Evolutionary conservation across 2,113 vertebrate species (phyloP), one percentile per base, ranked within the genome.

Genomic region (Piprites chloris): DNA sequence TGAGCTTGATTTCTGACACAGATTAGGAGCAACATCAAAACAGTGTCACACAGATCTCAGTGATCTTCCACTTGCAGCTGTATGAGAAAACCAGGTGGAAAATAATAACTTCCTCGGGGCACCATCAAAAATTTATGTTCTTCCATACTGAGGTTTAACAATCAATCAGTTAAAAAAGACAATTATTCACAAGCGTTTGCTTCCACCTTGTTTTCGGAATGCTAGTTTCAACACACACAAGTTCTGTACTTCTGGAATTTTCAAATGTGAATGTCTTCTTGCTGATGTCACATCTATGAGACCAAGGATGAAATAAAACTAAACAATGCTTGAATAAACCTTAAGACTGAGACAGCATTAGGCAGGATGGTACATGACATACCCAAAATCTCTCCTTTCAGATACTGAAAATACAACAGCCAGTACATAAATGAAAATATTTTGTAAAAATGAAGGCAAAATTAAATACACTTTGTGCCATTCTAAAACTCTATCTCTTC

Each of bases 341-440:
- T 69, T 66, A 20, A 46, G 78, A 75, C 66, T 9, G 2, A 66
- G 24, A 41, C 0, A 0, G 5, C 15, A 39, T 46, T 24, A 73
- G 24, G 39, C 0, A 2, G 27, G 21, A 41, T 17, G 27, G 26
- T 28, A 59, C 30, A 22, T 1, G 2, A 68, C 1, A 16, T 11
- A 33, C 7, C 15, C 9, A 44, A 81, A 22, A 65, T 14, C 21
- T 27, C 46, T 61, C 33, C 42, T 49, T 85, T 73, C 5, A 3
- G 23, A 68, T 18, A 27, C 6, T 44, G 24, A 27, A 11, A 62
- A 20, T 14, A 52, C 10, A 85, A 22, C 27, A 72, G 58, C 2
- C 4, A 49, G 66, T 7, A 74, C 27, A 37, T 16, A 35, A 32
- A 59, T 35, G 9, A 28, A 62, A 67, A 58, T 20, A 32, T 20